A percentile compares a stretch with the other conserved stretches of the same genome.
Conservation (phyloP, 2,888 invertebrate species). For the Machimus rusticus region DNA sequence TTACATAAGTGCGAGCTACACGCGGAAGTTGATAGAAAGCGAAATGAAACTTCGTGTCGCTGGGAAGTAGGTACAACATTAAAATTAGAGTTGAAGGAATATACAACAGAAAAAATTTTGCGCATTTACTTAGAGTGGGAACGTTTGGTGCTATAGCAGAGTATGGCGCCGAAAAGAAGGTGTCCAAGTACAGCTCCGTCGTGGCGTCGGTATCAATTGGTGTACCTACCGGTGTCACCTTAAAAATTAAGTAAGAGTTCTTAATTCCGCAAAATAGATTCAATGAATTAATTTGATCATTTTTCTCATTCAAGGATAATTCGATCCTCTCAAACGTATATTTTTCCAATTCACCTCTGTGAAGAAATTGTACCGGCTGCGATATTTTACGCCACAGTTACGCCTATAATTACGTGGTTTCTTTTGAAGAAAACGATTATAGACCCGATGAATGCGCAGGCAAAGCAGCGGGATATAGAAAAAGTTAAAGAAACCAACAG, state of each 20-base stretch:
- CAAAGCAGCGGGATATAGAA: constrained; percentile 80
- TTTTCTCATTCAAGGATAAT: constrained; percentile 69
- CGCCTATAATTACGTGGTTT: constrained; percentile 84
- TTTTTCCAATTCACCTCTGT: constrained; percentile 88
- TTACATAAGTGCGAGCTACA: constrained; percentile 77
- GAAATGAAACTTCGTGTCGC: constrained; percentile 80
- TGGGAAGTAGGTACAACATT: constrained; percentile 72
- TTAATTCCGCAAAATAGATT: not conserved
- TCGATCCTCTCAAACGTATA: constrained; percentile 86
- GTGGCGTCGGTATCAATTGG: constrained; percentile 87
- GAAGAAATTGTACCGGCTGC: constrained; percentile 90
- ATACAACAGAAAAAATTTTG: not conserved
- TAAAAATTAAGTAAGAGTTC: constrained; percentile 79
- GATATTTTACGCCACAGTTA: constrained; percentile 89
- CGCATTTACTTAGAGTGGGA: constrained; percentile 70
- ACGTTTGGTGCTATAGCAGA: constrained; percentile 88
- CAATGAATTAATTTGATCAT: constrained; percentile 7
- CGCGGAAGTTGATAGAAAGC: constrained; percentile 80
- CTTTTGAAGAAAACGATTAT: constrained; percentile 84
- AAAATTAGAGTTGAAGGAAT: not conserved
- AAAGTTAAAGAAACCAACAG: constrained; percentile 83
- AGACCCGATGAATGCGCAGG: constrained; percentile 81
- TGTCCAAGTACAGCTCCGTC: constrained; percentile 87
- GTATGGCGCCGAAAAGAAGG: constrained; percentile 91
- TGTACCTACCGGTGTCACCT: constrained; percentile 84